Evolutionary conservation across 37 sponge, comb jelly and placozoan species (phyloP), one percentile per base, ranked within the genome.

Genomic region (Agelas oroides): DNA sequence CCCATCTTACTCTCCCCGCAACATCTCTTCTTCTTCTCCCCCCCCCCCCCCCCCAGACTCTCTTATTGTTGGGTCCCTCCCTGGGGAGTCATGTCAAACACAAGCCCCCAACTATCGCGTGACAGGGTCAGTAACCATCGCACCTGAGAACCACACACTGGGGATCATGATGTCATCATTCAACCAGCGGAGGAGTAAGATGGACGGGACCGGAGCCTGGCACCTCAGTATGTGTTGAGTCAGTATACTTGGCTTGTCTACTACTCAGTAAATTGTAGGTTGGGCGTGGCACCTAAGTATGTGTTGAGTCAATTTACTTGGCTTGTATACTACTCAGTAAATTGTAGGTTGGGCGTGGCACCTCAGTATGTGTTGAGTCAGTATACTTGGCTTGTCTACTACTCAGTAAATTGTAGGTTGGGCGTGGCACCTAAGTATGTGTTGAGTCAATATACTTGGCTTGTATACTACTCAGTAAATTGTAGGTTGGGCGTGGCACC

Each of bases 81-180:
- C 87, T 32, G 82, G 66, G 16, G 90, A 95, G 58, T 23, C 67
- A 20, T 95, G 91, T 57, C 11, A 53, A 31, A 70, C 68, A 28
- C 21, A 54, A 24, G 59, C 58, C 6, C 94, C 94, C 17, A 41
- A 54, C 54, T 73, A 73, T 57, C 55, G 55, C 23, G 71, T 82
- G 1, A n/a, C 54, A 2, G 52, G 46, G 2, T 52, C 70, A 31
- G 80, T 78, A 12, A 75, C 84, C 24, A 73, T 84, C 14, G 8
- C 38, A 16, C 59, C 71, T 0, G 12, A 11, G 1, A 66, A 72
- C 11, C 67, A 38, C 70, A 78, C 82, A 64, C 41, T 81, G 27
- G 96, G 96, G 46, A 56, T 95, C 14, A 95, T 95, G 96, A 95
- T 95, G 96, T 83, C 93, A 32, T 92, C 87, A 1, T 89, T 95